Evolutionary conservation across 1,140 invertebrate genomes (phyloP).

Genomic region (Drosophila virilis): DNA sequence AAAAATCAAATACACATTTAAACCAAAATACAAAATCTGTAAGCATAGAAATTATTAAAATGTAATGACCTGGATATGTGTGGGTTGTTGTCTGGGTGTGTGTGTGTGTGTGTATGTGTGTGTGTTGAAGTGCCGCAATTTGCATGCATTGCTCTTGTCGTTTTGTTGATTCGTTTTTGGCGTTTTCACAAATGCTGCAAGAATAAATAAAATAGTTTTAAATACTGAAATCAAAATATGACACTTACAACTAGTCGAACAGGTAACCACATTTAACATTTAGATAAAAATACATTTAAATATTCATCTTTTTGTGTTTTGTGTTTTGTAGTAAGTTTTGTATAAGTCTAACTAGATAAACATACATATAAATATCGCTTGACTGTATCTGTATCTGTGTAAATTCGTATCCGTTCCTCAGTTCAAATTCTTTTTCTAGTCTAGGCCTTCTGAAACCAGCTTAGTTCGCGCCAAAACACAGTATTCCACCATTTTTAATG

Average conservation of each 20-base stretch:
- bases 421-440: slow-evolving; percentile 49
- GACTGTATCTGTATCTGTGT: slow-evolving; percentile 35
- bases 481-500: background rate
- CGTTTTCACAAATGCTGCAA: slow-evolving; percentile 76
- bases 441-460: slow-evolving; percentile 46
- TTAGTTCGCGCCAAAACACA: background rate
- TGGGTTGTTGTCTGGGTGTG: background rate
- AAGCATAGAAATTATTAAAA: slow-evolving; percentile 13
- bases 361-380: slow-evolving; percentile 49
- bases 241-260: background rate
- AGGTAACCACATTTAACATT: slow-evolving; percentile 48
- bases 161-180: slow-evolving; percentile 54
- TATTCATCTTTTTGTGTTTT: slow-evolving; percentile 5
- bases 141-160: slow-evolving; percentile 71
- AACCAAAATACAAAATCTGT: background rate
- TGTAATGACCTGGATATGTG: slow-evolving; percentile 11
- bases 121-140: slow-evolving; percentile 54
- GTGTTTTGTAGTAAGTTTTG: slow-evolving; percentile 1
- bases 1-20: slow-evolving; percentile 14
- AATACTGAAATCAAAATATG: slow-evolving; percentile 31
- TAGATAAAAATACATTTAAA: slow-evolving; percentile 45
- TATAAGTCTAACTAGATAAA: slow-evolving; percentile 37
- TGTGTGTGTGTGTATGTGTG: slow-evolving; percentile 39
- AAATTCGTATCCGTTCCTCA: slow-evolving; percentile 68
- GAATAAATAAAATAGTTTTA: slow-evolving; percentile 47